Evolutionary conservation across 2,113 vertebrate species (phyloP), one percentile per base, ranked within the genome.

Genomic region (Elaphurus davidianus): DNA sequence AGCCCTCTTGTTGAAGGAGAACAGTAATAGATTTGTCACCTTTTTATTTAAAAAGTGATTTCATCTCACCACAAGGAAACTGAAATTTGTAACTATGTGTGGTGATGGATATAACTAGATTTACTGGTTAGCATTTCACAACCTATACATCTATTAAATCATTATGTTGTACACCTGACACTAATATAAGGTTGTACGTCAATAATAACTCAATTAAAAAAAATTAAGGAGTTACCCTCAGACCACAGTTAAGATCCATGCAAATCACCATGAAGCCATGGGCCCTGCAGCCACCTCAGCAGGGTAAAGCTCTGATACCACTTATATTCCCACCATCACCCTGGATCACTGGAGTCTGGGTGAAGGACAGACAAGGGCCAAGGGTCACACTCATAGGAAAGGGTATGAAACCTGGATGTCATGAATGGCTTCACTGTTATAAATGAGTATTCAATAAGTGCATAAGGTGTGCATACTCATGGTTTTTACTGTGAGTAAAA

Each of bases 11-110:
- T 55, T 90, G 52, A 90, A 92, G 52, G 27, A 86, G 2, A 83
- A 50, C 2, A 87, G n/a, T 28, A 76, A 64, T 14, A 36, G 45
- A 74, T 60, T 36, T 57, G n/a, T 30, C 47, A 50, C 5, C n/a
- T 95, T 33, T 87, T 16, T 90, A 43, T 40, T 78, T 90, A 78
- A 92, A 96, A 94, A 74, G 25, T n/a, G n/a, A 78, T 60, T 95
- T 74, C 16, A 89, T 64, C 16, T 82, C 7, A 23, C 50, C 45
- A 64, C 16, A 82, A 52, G 25, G 28, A 40, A 82, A 64, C 12
- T 84, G 52, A 82, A 82, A 82, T 36, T 40, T 91, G 4, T 82
- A 82, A 52, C 16, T 30, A 30, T 15, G 9, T 40, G 23, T 36
- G 15, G 30, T n/a, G 27, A 91, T 10, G n/a, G 59, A 40, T 82